A percentile compares a stretch with the other conserved stretches of the same genome.
phyloP scores from a whole-genome alignment of 1,140 invertebrate species.

The Cephus cinctus region DNA sequence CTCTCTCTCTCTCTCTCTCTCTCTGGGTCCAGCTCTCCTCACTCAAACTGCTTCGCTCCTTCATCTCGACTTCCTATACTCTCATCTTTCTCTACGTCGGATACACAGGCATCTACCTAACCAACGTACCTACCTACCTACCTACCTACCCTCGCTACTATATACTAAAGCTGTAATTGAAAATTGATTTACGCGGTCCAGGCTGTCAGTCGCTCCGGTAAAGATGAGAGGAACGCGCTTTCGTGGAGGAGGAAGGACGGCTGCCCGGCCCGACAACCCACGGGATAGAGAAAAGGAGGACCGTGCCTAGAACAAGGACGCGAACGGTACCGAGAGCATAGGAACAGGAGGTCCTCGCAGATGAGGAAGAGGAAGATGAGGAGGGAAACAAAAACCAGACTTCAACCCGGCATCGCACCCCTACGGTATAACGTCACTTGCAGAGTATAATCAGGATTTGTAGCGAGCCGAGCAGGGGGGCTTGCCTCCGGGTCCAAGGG shows the following conservation, averaged over 20 bases:
- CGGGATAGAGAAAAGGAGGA: constrained; percentile 24
- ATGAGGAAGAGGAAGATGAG: constrained; percentile 5
- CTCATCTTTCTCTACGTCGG: constrained; percentile 13
- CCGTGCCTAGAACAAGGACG: constrained; percentile 15
- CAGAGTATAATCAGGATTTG: constrained; percentile 59
- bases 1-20: background rate
- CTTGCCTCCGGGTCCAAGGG: constrained; percentile 11
- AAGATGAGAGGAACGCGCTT: constrained; percentile 38
- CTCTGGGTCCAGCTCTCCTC: constrained; percentile 2
- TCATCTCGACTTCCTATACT: constrained; percentile 12
- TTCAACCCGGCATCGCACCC: constrained; percentile 47
- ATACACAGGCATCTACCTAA: constrained; percentile 22
- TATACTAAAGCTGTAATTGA: constrained; percentile 51
- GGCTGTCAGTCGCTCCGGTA: constrained; percentile 44
- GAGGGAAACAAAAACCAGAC: constrained; percentile 55
- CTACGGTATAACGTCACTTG: constrained; percentile 52
- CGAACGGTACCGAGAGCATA: constrained; percentile 1
- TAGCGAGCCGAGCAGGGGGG: constrained; percentile 39
- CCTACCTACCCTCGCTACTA: constrained; percentile 18
- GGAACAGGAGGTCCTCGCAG: constrained; percentile 18
- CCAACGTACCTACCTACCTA: constrained; percentile 14
- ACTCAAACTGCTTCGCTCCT: constrained; percentile 9
- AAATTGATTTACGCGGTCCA: constrained; percentile 57
- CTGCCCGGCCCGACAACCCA: too few relatives aligned
- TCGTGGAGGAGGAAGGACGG: constrained; percentile 22